phyloP scores from a whole-genome alignment of 2,113 vertebrate genomes.

The Apteryx owenii region DNA sequence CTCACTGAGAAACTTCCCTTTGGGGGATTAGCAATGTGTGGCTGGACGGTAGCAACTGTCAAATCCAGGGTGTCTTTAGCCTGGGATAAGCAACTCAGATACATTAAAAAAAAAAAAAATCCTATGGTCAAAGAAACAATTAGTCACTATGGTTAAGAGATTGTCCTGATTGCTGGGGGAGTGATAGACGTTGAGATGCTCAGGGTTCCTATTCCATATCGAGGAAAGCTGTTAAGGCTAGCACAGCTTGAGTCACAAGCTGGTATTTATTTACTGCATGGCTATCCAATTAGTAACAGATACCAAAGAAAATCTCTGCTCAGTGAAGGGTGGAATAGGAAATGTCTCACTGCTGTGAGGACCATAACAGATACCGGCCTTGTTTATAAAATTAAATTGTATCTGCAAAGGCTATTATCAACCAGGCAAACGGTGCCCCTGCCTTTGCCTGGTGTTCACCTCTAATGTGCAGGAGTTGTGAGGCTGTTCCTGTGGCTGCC shows the following conservation, averaged over 20 bases:
- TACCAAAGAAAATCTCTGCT: not conserved
- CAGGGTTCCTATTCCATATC: not conserved
- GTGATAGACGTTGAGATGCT: not conserved
- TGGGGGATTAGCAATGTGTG: not conserved
- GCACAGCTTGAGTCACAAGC: not conserved
- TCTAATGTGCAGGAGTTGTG: not conserved
- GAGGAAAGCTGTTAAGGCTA: not conserved
- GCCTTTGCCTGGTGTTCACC: not conserved
- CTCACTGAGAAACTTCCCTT: not conserved
- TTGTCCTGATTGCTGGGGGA: not conserved
- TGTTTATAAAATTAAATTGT: not conserved
- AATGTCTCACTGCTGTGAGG: not conserved
- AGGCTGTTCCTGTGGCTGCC: not conserved
- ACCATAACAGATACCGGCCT: not conserved
- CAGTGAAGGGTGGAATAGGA: not conserved
- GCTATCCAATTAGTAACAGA: not conserved
- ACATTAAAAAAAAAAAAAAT: not conserved
- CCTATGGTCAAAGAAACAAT: not conserved
- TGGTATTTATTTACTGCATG: not conserved
- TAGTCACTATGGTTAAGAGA: not conserved
- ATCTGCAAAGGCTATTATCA: not conserved
- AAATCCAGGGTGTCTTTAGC: not conserved
- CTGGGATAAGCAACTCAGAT: constrained; percentile 5
- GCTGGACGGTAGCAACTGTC: not conserved
- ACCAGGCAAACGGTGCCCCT: not conserved